Conservation (phyloP, 2,113 vertebrate species). For the Alethe castanea region DNA sequence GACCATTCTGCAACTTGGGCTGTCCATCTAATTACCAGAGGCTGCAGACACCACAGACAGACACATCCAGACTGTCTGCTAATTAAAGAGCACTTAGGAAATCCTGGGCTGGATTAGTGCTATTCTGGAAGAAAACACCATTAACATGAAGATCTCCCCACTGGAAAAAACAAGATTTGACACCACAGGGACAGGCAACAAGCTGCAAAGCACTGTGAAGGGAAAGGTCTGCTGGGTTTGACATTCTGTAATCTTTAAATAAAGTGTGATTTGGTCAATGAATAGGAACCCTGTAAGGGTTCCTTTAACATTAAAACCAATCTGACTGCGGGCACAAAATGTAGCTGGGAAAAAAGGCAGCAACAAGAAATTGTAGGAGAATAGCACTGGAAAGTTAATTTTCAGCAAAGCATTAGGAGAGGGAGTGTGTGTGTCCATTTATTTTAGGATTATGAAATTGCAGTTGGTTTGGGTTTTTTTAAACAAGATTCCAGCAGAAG, state of each 20-base stretch:
- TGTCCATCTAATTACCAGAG: background rate
- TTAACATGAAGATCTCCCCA: background rate
- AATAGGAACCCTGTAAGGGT: background rate
- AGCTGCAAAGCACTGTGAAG: background rate
- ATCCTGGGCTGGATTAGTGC: background rate
- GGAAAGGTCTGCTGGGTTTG: background rate
- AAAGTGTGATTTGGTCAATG: background rate
- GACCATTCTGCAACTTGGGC: background rate
- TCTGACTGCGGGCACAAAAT: background rate
- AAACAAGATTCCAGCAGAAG: background rate
- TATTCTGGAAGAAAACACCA: background rate
- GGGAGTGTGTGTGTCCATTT: background rate
- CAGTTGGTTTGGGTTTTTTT: background rate
- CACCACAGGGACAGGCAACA: background rate
- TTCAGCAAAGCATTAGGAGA: background rate
- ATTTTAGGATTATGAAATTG: slow-evolving; percentile 12
- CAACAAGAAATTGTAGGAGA: background rate
- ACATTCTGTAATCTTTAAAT: background rate
- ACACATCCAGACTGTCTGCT: background rate
- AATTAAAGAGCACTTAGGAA: background rate
- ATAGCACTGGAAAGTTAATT: background rate
- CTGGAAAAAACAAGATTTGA: background rate
- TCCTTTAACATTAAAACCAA: background rate
- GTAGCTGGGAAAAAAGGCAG: background rate
- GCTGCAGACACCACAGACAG: background rate